phyloP scores from a whole-genome alignment of 2,113 vertebrate genomes.

The Bombycilla garrulus region DNA sequence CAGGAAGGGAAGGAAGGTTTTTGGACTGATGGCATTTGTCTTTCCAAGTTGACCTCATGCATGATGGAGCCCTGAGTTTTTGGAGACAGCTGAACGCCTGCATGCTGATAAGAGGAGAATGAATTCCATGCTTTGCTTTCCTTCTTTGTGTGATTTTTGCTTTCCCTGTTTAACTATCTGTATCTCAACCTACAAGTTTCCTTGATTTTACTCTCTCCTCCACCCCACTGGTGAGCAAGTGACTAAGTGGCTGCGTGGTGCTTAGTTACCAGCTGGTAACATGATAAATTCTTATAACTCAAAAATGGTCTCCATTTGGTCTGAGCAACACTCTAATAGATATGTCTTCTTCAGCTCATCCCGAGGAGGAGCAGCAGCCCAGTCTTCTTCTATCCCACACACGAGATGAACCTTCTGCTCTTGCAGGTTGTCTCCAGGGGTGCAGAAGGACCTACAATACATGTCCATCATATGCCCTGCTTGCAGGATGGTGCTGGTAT shows the following conservation, averaged over 20 bases:
- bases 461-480: accelerated
- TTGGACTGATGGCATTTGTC: neutral
- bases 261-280: neutral
- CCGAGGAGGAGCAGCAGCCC: neutral
- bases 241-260: accelerated
- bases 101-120: neutral
- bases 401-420: neutral
- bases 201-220: neutral
- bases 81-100: neutral
- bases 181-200: neutral
- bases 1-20: neutral
- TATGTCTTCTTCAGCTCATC: neutral
- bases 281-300: neutral
- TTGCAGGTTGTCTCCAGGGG: accelerated
- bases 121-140: neutral
- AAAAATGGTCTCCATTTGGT: neutral
- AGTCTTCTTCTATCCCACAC: neutral
- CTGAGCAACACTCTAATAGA: neutral
- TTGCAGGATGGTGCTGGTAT: neutral
- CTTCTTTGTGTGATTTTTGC: neutral
- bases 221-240: neutral
- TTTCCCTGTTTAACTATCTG: neutral
- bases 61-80: neutral
- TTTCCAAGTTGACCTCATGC: neutral
- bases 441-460: accelerated